A percentile compares a stretch with the other conserved stretches of the same genome.
These are phyloP conservation scores for Apotomis capreana DNA, from an alignment of 2,888 invertebrate genomes.

Conservation along the genomic window DNA sequence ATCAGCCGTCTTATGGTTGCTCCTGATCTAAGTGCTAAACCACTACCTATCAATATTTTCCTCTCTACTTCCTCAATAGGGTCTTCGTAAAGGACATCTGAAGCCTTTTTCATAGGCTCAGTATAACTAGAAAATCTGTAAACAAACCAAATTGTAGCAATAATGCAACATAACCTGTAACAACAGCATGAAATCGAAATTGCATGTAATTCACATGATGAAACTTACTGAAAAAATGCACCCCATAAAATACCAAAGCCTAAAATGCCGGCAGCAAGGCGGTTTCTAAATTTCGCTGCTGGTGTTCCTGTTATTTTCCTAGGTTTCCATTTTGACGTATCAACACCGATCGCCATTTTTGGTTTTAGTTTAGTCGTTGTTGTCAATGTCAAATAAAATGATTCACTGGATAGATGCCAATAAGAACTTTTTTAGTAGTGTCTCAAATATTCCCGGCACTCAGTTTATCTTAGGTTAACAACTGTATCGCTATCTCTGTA, in stretches of 20 bases:
- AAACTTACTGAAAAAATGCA: conserved; percentile 78
- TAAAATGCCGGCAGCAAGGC: conserved; percentile 75
- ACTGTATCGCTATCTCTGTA: too few relatives aligned
- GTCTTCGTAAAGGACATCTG: conserved; percentile 67
- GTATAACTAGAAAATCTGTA: conserved; percentile 60
- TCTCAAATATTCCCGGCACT: conserved; percentile 7
- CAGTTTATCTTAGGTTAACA: background rate
- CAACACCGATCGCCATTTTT: conserved; percentile 81
- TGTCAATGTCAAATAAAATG: too few relatives aligned
- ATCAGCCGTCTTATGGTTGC: conserved; percentile 57
- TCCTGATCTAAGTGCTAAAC: conserved; percentile 59
- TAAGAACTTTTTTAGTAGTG: background rate
- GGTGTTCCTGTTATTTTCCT: conserved; percentile 87
- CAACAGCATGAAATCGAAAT: conserved; percentile 37
- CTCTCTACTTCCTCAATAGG: conserved; percentile 75
- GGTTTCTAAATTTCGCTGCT: conserved; percentile 81
- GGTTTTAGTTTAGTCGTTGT: conserved; percentile 23
- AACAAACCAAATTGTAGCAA: conserved; percentile 39
- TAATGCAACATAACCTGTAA: conserved; percentile 50
- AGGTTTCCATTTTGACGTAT: conserved; percentile 85
- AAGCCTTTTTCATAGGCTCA: conserved; percentile 58
- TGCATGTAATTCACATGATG: background rate
- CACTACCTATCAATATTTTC: conserved; percentile 67
- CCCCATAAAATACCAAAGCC: conserved; percentile 70
- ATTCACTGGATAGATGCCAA: too few relatives aligned